These are phyloP conservation scores for Sylvilagus bachmani DNA, from an alignment of 2,113 vertebrate species.

Conservation along the genomic window DNA sequence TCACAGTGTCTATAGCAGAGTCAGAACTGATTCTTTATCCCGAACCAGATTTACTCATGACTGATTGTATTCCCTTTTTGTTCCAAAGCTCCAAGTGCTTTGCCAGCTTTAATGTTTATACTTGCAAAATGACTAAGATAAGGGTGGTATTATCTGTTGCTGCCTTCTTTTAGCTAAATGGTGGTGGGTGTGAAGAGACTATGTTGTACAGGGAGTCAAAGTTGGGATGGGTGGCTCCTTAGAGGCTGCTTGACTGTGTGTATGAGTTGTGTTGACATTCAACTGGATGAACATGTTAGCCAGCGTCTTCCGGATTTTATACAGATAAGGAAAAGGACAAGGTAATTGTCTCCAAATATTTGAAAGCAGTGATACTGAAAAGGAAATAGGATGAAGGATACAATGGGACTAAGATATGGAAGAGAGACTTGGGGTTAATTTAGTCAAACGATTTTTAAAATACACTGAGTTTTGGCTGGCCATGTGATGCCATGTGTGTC, in stretches of 20 bases:
- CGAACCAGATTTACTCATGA: background rate
- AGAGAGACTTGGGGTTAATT: conserved; percentile 9
- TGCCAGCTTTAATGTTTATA: background rate
- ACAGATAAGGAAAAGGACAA: background rate
- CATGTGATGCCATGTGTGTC: background rate
- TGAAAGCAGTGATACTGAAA: conserved; percentile 25
- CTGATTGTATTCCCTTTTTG: background rate
- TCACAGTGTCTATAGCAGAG: background rate
- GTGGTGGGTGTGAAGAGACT: background rate
- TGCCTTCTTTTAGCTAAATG: background rate
- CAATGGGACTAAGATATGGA: background rate
- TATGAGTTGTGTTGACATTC: background rate
- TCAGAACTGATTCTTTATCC: background rate
- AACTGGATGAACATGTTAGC: background rate
- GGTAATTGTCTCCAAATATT: conserved; percentile 6
- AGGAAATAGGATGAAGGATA: background rate
- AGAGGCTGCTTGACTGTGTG: background rate
- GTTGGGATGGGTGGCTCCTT: background rate
- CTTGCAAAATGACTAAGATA: background rate
- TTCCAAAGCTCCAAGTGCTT: background rate
- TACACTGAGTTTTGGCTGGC: background rate
- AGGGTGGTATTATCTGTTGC: background rate
- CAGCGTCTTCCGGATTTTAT: background rate
- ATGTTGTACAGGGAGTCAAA: background rate
- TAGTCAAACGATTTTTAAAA: background rate